Evolutionary conservation across 2,888 invertebrate species (phyloP).

Genomic region (Euspilapteryx auroguttella): DNA sequence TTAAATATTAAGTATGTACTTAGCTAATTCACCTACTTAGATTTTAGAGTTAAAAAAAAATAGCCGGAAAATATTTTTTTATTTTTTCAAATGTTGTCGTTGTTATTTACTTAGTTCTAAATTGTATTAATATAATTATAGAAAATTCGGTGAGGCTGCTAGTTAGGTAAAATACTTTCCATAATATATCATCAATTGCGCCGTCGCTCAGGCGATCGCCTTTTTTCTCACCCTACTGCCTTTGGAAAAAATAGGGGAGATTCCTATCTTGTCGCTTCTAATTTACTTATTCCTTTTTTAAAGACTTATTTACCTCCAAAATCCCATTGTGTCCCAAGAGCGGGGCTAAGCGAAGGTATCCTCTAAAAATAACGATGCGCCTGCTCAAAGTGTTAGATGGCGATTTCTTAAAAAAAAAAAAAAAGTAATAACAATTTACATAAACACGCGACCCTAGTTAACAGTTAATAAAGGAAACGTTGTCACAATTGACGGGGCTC

Average conservation of each 20-base stretch:
- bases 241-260: constrained; percentile 66
- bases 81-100: neutral
- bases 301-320: constrained; percentile 73
- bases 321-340: constrained; percentile 52
- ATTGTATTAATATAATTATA: neutral
- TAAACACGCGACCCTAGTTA: constrained; percentile 57
- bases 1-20: too few species aligned
- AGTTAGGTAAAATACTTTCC: too few species aligned
- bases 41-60: too few species aligned
- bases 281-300: constrained; percentile 78
- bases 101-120: neutral
- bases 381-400: constrained; percentile 40
- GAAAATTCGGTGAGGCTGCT: too few species aligned
- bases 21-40: too few species aligned
- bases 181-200: too few species aligned
- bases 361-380: constrained; percentile 37
- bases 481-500: constrained; percentile 47
- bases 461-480: constrained; percentile 58
- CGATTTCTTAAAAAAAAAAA: constrained; percentile 42
- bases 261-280: constrained; percentile 77
- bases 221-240: constrained; percentile 48
- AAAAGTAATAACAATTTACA: constrained; percentile 62
- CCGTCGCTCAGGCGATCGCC: constrained; percentile 42
- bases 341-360: constrained; percentile 32
- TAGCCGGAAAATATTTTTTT: constrained; percentile 1